Evolutionary conservation across 2,113 vertebrate genomes (phyloP), one percentile per base, ranked within the genome.

Genomic region (Nannobrachium achirus): DNA sequence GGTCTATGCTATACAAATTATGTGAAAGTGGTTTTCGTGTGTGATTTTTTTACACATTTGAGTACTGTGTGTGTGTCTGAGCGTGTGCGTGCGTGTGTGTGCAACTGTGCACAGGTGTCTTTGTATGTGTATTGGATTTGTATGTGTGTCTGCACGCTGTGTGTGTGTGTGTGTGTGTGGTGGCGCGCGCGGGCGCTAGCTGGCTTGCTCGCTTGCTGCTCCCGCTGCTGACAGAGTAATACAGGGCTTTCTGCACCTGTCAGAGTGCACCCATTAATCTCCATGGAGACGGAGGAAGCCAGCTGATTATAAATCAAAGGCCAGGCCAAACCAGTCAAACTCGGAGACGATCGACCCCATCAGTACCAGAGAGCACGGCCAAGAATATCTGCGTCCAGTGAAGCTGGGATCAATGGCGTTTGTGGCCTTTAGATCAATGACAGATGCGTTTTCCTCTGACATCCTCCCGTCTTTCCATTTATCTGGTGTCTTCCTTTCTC

Each of bases 221-320:
- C 56, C 72, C 85, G 87, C 73, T 86, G 87, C 73, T 90, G 91
- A 89, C 86, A 89, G 79, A 79, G 81, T 83, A 85, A 84, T 85
- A 75, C 78, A 59, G 84, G 80, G 75, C 76, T 86, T 83, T 88
- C 82, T 86, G 75, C 87, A 91, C 90, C 88, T 90, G 83, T 89
- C 89, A 90, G 81, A 82, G 62, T 68, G 72, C 61, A 78, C 70
- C 76, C 76, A 81, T 91, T 89, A 87, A 89, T 89, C 84, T 80
- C 83, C 83, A 87, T 86, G 81, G 88, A 78, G 82, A 92, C 85
- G 59, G 78, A 84, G 75, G 78, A 84, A 76, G 81, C 75, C 72
- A 79, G 76, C 66, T 60, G 68, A 80, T 61, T 69, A 79, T 86
- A 82, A 86, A 89, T 88, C 84, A 66, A 53, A 65, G n/a, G 68